phyloP scores from a whole-genome alignment of 2,113 vertebrate species.

The Sorex araneus region DNA sequence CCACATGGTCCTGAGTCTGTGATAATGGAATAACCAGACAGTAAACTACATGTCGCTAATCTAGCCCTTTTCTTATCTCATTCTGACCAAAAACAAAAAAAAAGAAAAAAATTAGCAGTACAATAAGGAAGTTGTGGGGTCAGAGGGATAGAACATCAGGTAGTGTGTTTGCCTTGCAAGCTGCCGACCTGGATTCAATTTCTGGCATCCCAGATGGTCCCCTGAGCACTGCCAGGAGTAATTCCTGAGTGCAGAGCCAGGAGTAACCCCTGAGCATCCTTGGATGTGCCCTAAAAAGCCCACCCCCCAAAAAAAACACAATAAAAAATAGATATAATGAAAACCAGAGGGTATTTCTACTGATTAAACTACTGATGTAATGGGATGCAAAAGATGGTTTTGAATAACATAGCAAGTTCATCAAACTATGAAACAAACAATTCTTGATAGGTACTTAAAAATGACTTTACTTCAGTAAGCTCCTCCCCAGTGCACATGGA shows the following conservation, averaged over 20 bases:
- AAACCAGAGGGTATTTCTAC: conserved; percentile 2
- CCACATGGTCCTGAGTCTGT: not conserved
- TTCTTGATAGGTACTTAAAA: not conserved
- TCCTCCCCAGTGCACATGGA: rapidly evolving
- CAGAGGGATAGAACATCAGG: too few relatives aligned
- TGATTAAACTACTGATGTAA: conserved; percentile 4
- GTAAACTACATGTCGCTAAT: not conserved
- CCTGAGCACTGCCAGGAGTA: too few relatives aligned
- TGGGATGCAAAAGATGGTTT: not conserved
- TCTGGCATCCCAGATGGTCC: too few relatives aligned
- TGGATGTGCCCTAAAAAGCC: too few relatives aligned
- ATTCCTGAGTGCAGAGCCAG: too few relatives aligned
- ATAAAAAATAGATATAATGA: not conserved
- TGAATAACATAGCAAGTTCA: not conserved
- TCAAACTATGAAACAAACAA: conserved; percentile 38
- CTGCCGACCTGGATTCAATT: too few relatives aligned
- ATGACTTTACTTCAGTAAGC: not conserved
- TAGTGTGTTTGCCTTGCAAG: too few relatives aligned
- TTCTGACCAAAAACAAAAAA: not conserved
- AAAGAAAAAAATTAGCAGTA: not conserved
- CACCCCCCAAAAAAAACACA: not conserved
- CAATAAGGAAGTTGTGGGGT: too few relatives aligned
- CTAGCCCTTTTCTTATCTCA: not conserved
- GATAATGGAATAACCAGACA: not conserved
- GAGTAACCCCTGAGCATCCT: too few relatives aligned